phyloP scores from a whole-genome alignment of 1,140 invertebrate species.

The Drosophila neocordata region DNA sequence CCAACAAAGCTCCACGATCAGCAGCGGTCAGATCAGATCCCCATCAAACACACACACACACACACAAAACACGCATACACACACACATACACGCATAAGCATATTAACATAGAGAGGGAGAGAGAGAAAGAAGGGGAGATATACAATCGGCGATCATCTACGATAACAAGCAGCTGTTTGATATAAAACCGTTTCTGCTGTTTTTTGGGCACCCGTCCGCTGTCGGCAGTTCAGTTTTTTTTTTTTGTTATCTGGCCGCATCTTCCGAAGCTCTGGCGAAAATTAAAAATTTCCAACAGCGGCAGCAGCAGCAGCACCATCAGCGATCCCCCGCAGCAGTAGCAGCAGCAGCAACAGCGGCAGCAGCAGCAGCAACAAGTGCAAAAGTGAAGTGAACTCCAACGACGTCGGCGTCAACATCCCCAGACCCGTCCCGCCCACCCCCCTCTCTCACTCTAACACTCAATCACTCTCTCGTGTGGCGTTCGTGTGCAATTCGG shows the following conservation, averaged over 20 bases:
- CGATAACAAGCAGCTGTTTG: slow-evolving; percentile 56
- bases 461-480: slow-evolving; percentile 45
- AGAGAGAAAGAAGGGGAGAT: neutral
- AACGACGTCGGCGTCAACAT: slow-evolving; percentile 27
- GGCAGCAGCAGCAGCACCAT: slow-evolving; percentile 15
- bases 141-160: neutral
- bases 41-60: slow-evolving; percentile 37
- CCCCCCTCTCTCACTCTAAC: slow-evolving; percentile 24
- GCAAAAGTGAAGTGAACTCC: slow-evolving; percentile 75
- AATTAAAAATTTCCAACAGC: slow-evolving; percentile 24
- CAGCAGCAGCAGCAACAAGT: slow-evolving; percentile 39
- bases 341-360: slow-evolving; percentile 18
- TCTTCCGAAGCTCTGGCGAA: slow-evolving; percentile 19
- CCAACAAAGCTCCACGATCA: slow-evolving; percentile 52
- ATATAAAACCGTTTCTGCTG: slow-evolving; percentile 25
- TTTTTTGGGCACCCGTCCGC: slow-evolving; percentile 30
- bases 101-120: neutral
- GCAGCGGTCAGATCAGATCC: slow-evolving; percentile 41
- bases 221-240: slow-evolving; percentile 13
- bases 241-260: slow-evolving; percentile 49
- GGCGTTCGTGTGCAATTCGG: slow-evolving; percentile 40
- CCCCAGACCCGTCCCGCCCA: too few relatives aligned
- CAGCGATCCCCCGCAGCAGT: slow-evolving; percentile 32
- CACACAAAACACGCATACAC: slow-evolving; percentile 14
- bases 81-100: slow-evolving; percentile 17